Evolutionary conservation across 2,797 vertebrate species (phyloP), one percentile per base, ranked within the genome.

Genomic region (Clarias fuscus): DNA sequence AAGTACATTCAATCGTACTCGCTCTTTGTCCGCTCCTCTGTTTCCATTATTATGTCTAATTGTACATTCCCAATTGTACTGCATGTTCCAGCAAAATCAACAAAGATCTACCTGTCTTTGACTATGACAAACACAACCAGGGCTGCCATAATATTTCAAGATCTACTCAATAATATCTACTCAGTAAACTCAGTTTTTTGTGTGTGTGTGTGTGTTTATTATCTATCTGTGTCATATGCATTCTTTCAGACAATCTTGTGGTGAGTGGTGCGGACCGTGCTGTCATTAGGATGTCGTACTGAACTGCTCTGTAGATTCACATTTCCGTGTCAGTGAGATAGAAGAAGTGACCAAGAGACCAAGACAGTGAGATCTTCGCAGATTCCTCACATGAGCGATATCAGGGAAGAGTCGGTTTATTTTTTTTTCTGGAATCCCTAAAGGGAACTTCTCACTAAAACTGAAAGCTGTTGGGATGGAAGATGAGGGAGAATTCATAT

Each of bases 401-500:
- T 43, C 43, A 1, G 18, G 84, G 75, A 18, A 62, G 77, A 62
- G 59, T 79, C n/a, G 76, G 61, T 7, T 59, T 37, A 4, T 33
- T 33, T 78, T 78, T 78, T 3, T 10, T 40, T 78, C 76, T 78
- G 76, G 37, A 78, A 78, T 78, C 75, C 53, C 77, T 30, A 88
- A 86, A 85, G 83, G 86, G 33, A 89, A 90, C 48, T 86, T 88
- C 72, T 88, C 88, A 5, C 65, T 89, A 4, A 84, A 64, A n/a
- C 77, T 89, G 77, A 88, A 53, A 72, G 37, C 85, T 30, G 67
- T 90, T 5, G 81, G 20, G 83, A 70, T 61, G 65, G 80, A 86
- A 20, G 89, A 89, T 30, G 84, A 87, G 77, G 88, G 89, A 76
- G 82, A 85, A 61, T 89, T 84, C 40, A 84, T 76, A 8, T 90